phyloP scores from a whole-genome alignment of 1,140 invertebrate genomes.

The Anastrepha ludens region DNA sequence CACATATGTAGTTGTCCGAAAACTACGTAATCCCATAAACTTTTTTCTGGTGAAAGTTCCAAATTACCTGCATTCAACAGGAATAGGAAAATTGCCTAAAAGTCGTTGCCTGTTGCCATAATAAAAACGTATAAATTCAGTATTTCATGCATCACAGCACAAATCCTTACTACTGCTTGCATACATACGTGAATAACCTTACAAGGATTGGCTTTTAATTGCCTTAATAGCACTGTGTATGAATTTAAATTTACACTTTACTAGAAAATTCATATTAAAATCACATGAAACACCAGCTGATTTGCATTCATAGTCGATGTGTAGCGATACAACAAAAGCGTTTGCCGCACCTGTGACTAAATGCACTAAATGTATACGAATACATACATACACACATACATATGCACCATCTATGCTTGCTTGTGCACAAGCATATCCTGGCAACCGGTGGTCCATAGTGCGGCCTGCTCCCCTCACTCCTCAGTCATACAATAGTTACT shows the following conservation, averaged over 20 bases:
- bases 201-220: neutral
- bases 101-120: constrained; percentile 23
- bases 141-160: neutral
- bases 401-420: neutral
- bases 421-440: neutral
- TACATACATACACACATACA: neutral
- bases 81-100: neutral
- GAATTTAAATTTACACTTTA: constrained; percentile 38
- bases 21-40: constrained; percentile 33
- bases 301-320: constrained; percentile 25
- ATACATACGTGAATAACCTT: neutral
- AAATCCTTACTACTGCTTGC: neutral
- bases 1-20: neutral
- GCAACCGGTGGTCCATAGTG: neutral
- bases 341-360: constrained; percentile 36
- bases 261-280: constrained; percentile 30
- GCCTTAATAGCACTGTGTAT: constrained; percentile 4
- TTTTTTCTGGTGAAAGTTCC: neutral
- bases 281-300: constrained; percentile 33
- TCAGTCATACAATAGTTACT: neutral
- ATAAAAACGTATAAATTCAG: constrained; percentile 34
- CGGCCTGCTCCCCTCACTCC: neutral
- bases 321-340: neutral
- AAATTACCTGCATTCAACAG: neutral
- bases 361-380: neutral